Evolutionary conservation across 2,888 invertebrate species (phyloP).

Genomic region (Drosophila ustulata): DNA sequence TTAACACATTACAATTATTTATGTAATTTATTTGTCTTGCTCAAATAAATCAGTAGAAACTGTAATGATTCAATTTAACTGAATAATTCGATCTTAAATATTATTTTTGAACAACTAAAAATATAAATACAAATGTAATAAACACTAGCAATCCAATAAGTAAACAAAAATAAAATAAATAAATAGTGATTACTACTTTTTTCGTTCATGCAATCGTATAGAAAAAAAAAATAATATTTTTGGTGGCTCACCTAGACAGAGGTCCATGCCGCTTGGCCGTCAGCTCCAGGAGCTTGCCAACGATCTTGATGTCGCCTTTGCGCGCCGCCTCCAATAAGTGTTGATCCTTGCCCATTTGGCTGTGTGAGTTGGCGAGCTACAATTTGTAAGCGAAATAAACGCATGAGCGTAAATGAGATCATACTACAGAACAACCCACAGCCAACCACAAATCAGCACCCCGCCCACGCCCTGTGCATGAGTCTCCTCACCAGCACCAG

Average conservation of each 20-base stretch:
- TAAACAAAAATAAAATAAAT: too few relatives aligned
- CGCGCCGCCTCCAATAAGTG: conserved; percentile 97
- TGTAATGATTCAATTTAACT: too few relatives aligned
- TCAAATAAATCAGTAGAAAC: too few relatives aligned
- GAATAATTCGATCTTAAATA: too few relatives aligned
- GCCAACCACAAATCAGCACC: conserved; percentile 10
- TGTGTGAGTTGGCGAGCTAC: conserved; percentile 13
- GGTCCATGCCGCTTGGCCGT: conserved; percentile 96
- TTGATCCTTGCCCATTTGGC: conserved; percentile 96
- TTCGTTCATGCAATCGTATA: too few relatives aligned
- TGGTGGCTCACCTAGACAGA: conserved; percentile 89
- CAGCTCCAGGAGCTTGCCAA: conserved; percentile 95
- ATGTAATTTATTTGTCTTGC: too few relatives aligned
- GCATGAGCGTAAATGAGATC: conserved; percentile 57
- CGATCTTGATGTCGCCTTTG: conserved; percentile 93
- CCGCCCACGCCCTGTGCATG: conserved; percentile 43
- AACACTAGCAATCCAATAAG: too few relatives aligned
- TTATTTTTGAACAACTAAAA: too few relatives aligned
- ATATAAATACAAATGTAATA: too few relatives aligned
- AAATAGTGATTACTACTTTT: too few relatives aligned
- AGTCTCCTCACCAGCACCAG: conserved; percentile 15
- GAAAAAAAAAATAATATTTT: too few relatives aligned
- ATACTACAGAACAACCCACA: conserved; percentile 33
- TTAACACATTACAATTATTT: too few relatives aligned
- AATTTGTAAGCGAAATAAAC: conserved; percentile 4